Conservation (phyloP, 2,888 invertebrate species). For the Trypoxylon attenuatum region DNA sequence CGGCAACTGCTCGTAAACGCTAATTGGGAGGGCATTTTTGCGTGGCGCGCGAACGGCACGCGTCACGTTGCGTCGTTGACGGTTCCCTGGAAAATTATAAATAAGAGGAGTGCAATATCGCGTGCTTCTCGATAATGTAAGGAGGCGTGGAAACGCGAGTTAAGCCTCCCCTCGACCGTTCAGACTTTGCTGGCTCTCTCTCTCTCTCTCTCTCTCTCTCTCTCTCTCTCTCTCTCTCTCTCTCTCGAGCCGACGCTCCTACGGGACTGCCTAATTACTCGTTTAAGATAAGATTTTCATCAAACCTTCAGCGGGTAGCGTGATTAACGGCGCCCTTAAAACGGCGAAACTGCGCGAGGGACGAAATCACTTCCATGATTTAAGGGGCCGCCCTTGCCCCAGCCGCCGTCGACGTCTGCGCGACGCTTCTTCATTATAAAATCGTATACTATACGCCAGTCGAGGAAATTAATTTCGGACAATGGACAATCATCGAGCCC, state of each 20-base stretch:
- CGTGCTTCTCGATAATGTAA: constrained; percentile 53
- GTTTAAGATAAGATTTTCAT: constrained; percentile 60
- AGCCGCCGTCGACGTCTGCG: too few species aligned
- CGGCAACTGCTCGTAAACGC: constrained; percentile 12
- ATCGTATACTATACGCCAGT: background rate
- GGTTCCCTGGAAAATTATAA: constrained; percentile 48
- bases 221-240: too few species aligned
- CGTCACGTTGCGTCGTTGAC: constrained; percentile 37
- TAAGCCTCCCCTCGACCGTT: constrained; percentile 37
- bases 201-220: too few species aligned
- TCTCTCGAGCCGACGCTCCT: too few species aligned
- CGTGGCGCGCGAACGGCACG: constrained; percentile 8
- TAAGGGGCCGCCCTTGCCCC: constrained; percentile 8
- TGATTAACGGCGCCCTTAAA: constrained; percentile 46
- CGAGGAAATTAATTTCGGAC: constrained; percentile 4
- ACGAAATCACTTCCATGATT: constrained; percentile 21
- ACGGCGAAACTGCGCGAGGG: constrained; percentile 22
- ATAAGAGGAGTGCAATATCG: constrained; percentile 41
- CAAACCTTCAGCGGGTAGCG: constrained; percentile 40
- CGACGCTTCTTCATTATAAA: constrained; percentile 14
- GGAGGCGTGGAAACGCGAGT: constrained; percentile 52
- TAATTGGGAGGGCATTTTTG: constrained; percentile 34
- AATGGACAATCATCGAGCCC: constrained; percentile 1
- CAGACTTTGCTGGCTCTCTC: too few species aligned
- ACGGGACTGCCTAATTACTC: constrained; percentile 51